Evolutionary conservation across 2,113 vertebrate genomes (phyloP).

Genomic region (Petromus typicus): DNA sequence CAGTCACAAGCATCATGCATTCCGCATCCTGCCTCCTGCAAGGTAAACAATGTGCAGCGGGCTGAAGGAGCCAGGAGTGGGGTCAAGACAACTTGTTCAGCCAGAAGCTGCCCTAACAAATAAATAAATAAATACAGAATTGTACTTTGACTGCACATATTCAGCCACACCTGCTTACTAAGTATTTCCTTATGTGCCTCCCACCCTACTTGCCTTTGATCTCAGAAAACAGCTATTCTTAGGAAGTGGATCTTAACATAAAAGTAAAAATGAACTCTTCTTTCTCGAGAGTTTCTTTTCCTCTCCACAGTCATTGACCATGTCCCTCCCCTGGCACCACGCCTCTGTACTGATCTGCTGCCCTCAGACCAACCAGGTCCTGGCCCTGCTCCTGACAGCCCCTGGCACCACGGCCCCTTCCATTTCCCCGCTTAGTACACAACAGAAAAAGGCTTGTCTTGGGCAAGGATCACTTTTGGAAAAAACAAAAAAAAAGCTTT

Average conservation of each 20-base stretch:
- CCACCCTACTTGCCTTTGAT: neutral
- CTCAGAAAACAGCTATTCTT: neutral
- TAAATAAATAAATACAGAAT: neutral
- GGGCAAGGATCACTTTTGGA: neutral
- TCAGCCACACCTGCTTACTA: neutral
- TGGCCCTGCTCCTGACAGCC: neutral
- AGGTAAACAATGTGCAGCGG: slow-evolving; percentile 50
- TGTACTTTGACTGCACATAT: neutral
- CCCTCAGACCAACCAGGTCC: neutral
- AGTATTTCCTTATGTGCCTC: neutral
- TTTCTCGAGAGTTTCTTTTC: neutral
- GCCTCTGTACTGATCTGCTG: neutral
- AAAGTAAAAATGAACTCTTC: slow-evolving; percentile 11
- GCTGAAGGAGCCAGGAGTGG: neutral
- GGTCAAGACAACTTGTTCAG: slow-evolving; percentile 47
- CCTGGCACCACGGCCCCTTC: neutral
- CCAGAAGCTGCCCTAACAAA: neutral
- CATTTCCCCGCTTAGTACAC: neutral
- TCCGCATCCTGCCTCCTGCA: neutral
- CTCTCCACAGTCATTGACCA: too few relatives aligned
- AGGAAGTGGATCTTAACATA: neutral
- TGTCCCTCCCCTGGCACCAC: neutral
- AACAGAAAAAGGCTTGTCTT: neutral
- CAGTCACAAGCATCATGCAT: neutral
- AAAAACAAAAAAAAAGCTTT: neutral